Evolutionary conservation across 2,888 invertebrate genomes (phyloP), one percentile per base, ranked within the genome.

Genomic region (Yponomeuta cagnagella): DNA sequence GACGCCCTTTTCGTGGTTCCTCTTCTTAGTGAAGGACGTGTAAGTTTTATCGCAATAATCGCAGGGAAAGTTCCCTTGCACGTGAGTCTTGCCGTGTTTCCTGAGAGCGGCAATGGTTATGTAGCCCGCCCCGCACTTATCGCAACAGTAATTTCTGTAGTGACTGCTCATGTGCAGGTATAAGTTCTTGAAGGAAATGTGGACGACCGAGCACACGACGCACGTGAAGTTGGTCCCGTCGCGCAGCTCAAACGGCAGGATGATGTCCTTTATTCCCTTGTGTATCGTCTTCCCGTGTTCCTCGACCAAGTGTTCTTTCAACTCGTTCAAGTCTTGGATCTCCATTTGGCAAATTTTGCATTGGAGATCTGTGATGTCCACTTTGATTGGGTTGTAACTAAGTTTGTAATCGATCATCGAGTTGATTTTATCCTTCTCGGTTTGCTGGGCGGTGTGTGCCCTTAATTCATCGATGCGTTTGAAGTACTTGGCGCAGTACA

Each of bases 21-120:
- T 77, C 72, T 90, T 91, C 75, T 92, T 92, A 0, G 87, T 89
- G 1, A 90, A 75, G 0, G 93, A 91, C 4, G 93, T 92, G 77
- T 93, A 94, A 10, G 87, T 81, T 76, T 93, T 93, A 1, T 89
- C 91, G 75, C 94, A 94, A 67, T 82, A 89, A 30, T 86, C 87
- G 76, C 93, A 94, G 0, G 93, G 93, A 73, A 93, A 94, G 69
- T 92, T 85, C 9, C 93, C 92, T 64, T 88, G 90, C 2, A 86
- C 89, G 76, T 93, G 93, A 0, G 90, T 92, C 74, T 89, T 90
- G 0, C 83, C 87, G 75, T 93, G 93, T 69, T 92, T 90, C 52
- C 90, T 82, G n/a, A 93, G 74, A 0, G 90, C 90, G 1, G 89
- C 88, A 58, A 90, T 90, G 0, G 92, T 91, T 0, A 90, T 89